Percentiles rank a stretch among this genome's conserved stretches.
These are phyloP conservation scores for Kuschelorhynchus macadamiae DNA, from an alignment of 2,888 invertebrate genomes.

Conservation along the genomic window DNA sequence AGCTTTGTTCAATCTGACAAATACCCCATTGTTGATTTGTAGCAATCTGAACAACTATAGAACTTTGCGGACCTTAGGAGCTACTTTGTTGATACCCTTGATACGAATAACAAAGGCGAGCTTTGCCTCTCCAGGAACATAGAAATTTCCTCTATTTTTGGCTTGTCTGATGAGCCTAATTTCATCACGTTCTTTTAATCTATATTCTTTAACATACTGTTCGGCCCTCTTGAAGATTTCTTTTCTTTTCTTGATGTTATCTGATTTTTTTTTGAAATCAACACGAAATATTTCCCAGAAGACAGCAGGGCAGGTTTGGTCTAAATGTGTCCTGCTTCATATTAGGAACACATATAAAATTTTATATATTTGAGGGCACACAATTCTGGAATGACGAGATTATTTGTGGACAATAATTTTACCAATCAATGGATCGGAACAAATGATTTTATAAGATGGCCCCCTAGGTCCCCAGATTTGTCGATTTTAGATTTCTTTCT, in stretches of 20 bases:
- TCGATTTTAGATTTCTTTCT: too few relatives aligned
- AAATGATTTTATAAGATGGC: too few relatives aligned
- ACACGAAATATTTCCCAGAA: too few relatives aligned
- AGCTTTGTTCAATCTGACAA: conserved; percentile 97
- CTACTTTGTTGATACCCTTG: conserved; percentile 92
- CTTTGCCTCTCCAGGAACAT: conserved; percentile 96
- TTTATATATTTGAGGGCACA: too few relatives aligned
- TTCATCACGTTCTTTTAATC: conserved; percentile 90
- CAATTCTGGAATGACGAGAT: too few relatives aligned
- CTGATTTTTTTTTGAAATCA: conserved; percentile 80
- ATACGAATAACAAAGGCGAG: conserved; percentile 98
- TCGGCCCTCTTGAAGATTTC: conserved; percentile 97
- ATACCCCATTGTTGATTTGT: conserved; percentile 99
- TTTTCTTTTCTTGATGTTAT: conserved; percentile 84
- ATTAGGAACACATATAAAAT: too few relatives aligned
- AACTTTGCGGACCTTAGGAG: conserved; percentile 92
- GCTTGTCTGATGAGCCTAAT: conserved; percentile 91
- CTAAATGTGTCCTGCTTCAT: too few relatives aligned
- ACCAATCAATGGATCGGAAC: too few relatives aligned
- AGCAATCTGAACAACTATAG: conserved; percentile 96
- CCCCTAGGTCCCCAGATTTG: too few relatives aligned
- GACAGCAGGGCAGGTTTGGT: too few relatives aligned
- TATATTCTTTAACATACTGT: conserved; percentile 95
- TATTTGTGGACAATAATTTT: too few relatives aligned
- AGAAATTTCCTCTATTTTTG: conserved; percentile 93